Base-by-base conservation (phyloP, 1,140 invertebrate species). In the Microplitis mediator region DNA sequence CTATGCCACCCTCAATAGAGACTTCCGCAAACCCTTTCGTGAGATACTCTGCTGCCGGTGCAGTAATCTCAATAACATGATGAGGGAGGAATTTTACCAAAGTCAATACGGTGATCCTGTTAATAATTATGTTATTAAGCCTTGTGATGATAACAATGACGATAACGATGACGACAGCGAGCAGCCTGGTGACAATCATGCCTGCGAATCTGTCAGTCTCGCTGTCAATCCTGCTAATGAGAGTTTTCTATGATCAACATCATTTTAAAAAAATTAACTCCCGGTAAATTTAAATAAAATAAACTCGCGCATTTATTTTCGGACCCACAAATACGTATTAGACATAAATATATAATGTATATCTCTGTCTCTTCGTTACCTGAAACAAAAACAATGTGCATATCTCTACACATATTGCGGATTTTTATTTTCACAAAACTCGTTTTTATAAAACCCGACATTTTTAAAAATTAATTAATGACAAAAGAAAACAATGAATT, bases 11-110 rank as follows among this genome's bases (percentile, higher is more conserved):
- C 88, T 97, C 32, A 97, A 97, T 79, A 90, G 94, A 52, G 96
- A 98, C 82, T 98, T 98, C 83, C 91, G 97, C 66, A 94, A 95
- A 79, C 96, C 96, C 5, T 98, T 98, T 87, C 92, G 95, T 81
- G 94, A 95, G 80, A 96, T 97, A 56, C 88, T 97, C 0, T 96
- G 93, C 85, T 95, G 95, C 82, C 90, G 94, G 23, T 97, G 95
- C 84, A 92, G 93, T 51, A 95, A 95, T 66, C 88, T 97, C 56
- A 96, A 97, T 82, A 92, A 93, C 76, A 95, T 95, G 90, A 96
- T 97, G 94, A 88, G 95, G 4, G 94, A 96, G 79, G 95, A 97
- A 78, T 96, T 96, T 81, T 97, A 97, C 78, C 93, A 96, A 77
- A 95, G 94, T 77, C 95, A 97, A 81, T 97, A 96, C 79, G 95